A percentile compares a stretch with the other conserved stretches of the same genome.
These are phyloP conservation scores for Ianthella basta DNA, from an alignment of 37 sponge, comb jelly and placozoan species.

Conservation along the genomic window DNA sequence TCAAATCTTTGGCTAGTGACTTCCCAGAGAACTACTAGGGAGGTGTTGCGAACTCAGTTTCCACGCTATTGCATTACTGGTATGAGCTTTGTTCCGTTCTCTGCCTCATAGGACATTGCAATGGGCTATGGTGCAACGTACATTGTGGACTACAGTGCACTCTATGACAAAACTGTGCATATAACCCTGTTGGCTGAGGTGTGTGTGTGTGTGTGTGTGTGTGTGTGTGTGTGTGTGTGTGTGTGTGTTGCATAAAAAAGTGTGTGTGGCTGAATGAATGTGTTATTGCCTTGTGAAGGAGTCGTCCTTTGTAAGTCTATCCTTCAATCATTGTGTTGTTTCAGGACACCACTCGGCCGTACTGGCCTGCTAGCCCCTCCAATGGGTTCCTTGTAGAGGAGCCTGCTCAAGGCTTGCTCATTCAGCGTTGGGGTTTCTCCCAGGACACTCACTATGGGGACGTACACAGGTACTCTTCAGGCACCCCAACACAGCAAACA, in stretches of 20 bases:
- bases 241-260: neutral
- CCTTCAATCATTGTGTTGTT: neutral
- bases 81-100: neutral
- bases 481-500: no score
- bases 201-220: neutral
- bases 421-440: slow-evolving; percentile 90
- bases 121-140: neutral
- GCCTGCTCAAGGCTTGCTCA: slow-evolving; percentile 39
- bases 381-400: slow-evolving; percentile 80
- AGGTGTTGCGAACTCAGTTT: no score
- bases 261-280: neutral
- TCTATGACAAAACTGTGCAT: slow-evolving; percentile 78
- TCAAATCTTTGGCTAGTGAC: no score
- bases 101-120: slow-evolving; percentile 34
- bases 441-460: slow-evolving; percentile 79
- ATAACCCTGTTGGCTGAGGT: slow-evolving; percentile 76
- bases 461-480: slow-evolving; percentile 68
- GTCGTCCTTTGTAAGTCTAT: neutral
- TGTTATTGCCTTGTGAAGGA: neutral
- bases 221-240: neutral
- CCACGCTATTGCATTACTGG: no score
- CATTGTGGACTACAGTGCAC: slow-evolving; percentile 81
- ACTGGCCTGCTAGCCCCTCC: slow-evolving; percentile 94
- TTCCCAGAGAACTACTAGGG: no score
- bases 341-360: slow-evolving; percentile 79